Percentiles rank a stretch among this genome's conserved stretches.
phyloP scores from a whole-genome alignment of 2,797 vertebrate species.

The Clarias fuscus region DNA sequence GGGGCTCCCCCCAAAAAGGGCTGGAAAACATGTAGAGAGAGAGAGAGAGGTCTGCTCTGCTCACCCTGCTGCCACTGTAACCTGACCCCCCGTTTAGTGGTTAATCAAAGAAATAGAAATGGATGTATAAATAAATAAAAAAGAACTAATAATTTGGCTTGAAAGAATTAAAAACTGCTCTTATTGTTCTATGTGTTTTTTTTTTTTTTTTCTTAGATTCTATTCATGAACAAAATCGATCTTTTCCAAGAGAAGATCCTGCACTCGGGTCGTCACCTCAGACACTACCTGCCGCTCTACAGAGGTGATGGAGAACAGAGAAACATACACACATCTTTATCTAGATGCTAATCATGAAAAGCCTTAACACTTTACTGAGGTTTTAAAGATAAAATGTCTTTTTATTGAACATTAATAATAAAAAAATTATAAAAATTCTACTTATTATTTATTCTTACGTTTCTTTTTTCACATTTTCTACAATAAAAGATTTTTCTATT shows the following conservation, averaged over 20 bases:
- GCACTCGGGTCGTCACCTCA: conserved; percentile 73
- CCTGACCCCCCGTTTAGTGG: no score
- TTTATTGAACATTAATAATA: not conserved
- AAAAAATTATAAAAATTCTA: not conserved
- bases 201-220: conserved; percentile 70
- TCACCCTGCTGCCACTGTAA: no score
- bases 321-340: not conserved
- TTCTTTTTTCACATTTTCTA: not conserved
- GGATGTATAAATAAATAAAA: no score
- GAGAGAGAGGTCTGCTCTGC: no score
- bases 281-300: conserved; percentile 72
- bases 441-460: no score
- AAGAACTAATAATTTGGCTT: not conserved
- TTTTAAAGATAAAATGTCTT: not conserved
- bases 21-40: no score
- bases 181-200: not conserved
- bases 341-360: not conserved
- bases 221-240: conserved; percentile 83
- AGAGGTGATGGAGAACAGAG: conserved; percentile 66
- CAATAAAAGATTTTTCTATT: not conserved
- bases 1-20: no score
- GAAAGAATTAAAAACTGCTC: not conserved
- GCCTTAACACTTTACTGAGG: not conserved
- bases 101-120: no score
- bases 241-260: conserved; percentile 83